Evolutionary conservation across 2,888 invertebrate genomes (phyloP).

Genomic region (Synanthedon myopaeformis): DNA sequence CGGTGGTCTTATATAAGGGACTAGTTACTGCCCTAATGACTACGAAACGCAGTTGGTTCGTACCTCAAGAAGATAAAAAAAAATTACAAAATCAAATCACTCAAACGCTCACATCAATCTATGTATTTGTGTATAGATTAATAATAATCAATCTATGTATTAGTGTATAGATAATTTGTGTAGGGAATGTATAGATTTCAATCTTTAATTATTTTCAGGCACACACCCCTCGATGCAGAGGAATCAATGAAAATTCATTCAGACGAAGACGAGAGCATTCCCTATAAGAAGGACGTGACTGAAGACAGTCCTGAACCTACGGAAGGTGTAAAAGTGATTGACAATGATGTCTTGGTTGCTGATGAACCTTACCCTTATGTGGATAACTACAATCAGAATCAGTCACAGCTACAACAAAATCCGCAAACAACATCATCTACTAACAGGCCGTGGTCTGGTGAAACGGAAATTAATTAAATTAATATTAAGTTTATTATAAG

Average conservation of each 20-base stretch:
- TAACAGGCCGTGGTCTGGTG: slow-evolving; percentile 41
- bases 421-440: slow-evolving; percentile 8
- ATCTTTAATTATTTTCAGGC: background rate
- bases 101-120: too few species aligned
- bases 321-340: slow-evolving; percentile 36
- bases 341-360: slow-evolving; percentile 11
- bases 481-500: background rate
- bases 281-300: slow-evolving; percentile 54
- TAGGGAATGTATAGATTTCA: too few species aligned
- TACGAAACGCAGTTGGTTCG: too few species aligned
- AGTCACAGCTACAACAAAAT: background rate
- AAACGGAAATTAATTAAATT: slow-evolving; percentile 56
- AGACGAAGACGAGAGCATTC: slow-evolving; percentile 60
- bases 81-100: too few species aligned
- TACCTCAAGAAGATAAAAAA: too few species aligned
- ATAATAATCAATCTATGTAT: too few species aligned
- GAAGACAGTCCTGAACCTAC: slow-evolving; percentile 54
- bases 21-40: too few species aligned
- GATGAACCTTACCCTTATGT: slow-evolving; percentile 28
- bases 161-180: too few species aligned
- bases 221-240: slow-evolving; percentile 47
- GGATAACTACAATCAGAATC: slow-evolving; percentile 4
- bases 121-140: too few species aligned
- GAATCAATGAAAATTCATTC: slow-evolving; percentile 56
- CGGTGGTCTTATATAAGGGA: too few species aligned